Evolutionary conservation across 2,797 vertebrate species (phyloP), one percentile per base, ranked within the genome.

Genomic region (Buphagus erythrorhynchus): DNA sequence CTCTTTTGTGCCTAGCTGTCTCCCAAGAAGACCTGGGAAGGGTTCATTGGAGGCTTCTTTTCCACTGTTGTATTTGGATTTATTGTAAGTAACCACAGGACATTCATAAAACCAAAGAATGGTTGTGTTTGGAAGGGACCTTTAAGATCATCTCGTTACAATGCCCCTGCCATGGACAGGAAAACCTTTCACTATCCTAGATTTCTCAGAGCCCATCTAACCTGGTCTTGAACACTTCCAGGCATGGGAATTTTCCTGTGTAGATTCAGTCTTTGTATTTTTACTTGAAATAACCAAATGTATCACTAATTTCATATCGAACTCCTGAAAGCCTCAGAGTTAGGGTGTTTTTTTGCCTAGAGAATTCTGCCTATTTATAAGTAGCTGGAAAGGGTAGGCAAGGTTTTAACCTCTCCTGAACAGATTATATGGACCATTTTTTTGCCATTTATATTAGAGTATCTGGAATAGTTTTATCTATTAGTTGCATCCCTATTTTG

Each of bases 11-110:
- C 84, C 62, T 97, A 99, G 99, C 98, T 99, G 54, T 99, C 99
- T 40, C 99, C 99, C 21, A 99, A 99, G 98, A 99, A 99, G 98
- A 99, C 99, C 51, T 99, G 99, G 99, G 99, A 99, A 97, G 99
- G 99, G 29, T 99, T 99, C 98, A 99, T 99, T 71, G 99, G 99
- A 36, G 99, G 99, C 16, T 99, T 99, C 98, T 99, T 99, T 96
- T 97, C 98, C 93, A 99, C 99, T 5, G 99, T 99, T 94, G 95
- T 99, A 46, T 99, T 99, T 90, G 99, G 99, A 96, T 99, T 99
- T 97, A 95, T 99, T 79, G 99, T 99, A 97, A 99, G 99, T 98
- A 97, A 85, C 76, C 51, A 33, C 40, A 45, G 31, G 25, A 89
- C 48, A 8, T 28, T 36, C 16, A 13, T 6, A 66, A 46, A 84